phyloP scores from a whole-genome alignment of 2,797 vertebrate genomes.

The Enteromius radiatus region DNA sequence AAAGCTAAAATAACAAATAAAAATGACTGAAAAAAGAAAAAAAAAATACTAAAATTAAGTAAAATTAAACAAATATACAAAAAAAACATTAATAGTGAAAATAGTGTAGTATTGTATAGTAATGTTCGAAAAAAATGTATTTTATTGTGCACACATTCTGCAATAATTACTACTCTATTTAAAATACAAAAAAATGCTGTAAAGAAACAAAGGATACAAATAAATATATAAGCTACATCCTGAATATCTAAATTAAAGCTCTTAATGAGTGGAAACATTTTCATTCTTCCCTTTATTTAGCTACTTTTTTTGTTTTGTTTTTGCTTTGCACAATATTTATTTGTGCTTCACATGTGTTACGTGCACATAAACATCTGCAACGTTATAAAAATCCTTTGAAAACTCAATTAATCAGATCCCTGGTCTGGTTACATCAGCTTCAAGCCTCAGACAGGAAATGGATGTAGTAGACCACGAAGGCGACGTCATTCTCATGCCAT shows the following conservation, averaged over 20 bases:
- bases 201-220: not conserved
- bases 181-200: not conserved
- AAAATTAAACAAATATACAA: not conserved
- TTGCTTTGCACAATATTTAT: not conserved
- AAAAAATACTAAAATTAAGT: too few relatives aligned
- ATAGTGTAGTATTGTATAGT: not conserved
- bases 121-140: too few relatives aligned
- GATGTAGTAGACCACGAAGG: conserved; percentile 53
- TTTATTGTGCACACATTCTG: not conserved
- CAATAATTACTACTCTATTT: not conserved
- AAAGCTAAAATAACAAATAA: too few relatives aligned
- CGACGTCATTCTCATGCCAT: conserved; percentile 58
- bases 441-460: conserved; percentile 38
- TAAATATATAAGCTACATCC: not conserved
- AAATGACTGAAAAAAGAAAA: too few relatives aligned
- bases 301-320: too few relatives aligned
- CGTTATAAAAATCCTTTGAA: conserved; percentile 36
- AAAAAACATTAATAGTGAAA: not conserved
- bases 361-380: conserved; percentile 27
- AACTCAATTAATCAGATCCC: conserved; percentile 40
- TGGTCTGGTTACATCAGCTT: conserved; percentile 45
- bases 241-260: not conserved
- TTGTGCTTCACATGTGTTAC: conserved; percentile 15
- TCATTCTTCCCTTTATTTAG: not conserved
- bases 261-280: not conserved